Conservation (phyloP, 2,113 vertebrate genomes). For the Albula glossodonta region DNA sequence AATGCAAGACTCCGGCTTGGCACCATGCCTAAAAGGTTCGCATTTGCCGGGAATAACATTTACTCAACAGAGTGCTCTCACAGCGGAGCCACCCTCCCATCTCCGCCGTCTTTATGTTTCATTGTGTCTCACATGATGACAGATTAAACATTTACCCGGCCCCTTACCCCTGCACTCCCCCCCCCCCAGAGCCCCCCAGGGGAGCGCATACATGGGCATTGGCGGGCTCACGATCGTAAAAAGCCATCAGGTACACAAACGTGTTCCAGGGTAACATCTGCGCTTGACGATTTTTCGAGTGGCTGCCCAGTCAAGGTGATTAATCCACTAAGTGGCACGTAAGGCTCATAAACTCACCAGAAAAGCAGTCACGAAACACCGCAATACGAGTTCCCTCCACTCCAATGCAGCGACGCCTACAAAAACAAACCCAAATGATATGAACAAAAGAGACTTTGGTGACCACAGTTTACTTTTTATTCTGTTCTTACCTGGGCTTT, state of each 20-base stretch:
- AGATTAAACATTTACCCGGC: background rate
- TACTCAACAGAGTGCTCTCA: background rate
- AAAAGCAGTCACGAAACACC: background rate
- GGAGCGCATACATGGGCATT: too few species aligned
- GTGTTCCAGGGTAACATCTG: background rate
- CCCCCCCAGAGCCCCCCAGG: too few species aligned
- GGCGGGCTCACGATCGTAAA: background rate
- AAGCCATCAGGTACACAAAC: background rate
- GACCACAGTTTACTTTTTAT: too few species aligned
- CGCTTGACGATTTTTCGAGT: background rate
- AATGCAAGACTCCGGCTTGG: background rate
- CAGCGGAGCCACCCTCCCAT: background rate
- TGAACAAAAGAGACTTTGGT: too few species aligned
- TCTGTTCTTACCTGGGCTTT: too few species aligned
- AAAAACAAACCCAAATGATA: too few species aligned
- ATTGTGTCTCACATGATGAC: background rate
- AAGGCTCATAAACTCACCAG: background rate
- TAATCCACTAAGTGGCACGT: background rate
- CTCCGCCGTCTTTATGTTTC: background rate
- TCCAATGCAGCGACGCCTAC: too few species aligned
- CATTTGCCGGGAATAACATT: background rate
- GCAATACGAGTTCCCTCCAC: too few species aligned
- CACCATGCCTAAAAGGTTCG: background rate
- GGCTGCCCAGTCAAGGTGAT: background rate
- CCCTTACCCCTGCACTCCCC: too few species aligned